Conservation (phyloP, 2,888 invertebrate species). For the Cinara cedri region DNA sequence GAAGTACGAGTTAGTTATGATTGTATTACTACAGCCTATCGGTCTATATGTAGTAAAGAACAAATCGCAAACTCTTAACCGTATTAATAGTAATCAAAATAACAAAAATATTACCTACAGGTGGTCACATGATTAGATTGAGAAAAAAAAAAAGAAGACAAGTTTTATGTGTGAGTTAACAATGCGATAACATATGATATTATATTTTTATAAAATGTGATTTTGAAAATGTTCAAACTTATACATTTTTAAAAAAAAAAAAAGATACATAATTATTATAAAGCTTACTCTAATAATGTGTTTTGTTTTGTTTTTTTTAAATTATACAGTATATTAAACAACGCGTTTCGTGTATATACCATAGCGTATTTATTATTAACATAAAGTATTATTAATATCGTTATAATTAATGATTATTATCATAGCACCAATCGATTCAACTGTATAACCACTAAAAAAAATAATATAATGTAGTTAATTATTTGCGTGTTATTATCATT, state of each 20-base stretch:
- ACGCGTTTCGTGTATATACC: constrained; percentile 14
- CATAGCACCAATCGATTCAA: constrained; percentile 55
- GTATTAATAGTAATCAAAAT: no score
- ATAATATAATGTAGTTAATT: constrained; percentile 21
- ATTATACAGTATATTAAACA: background rate
- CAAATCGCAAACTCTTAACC: no score
- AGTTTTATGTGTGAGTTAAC: constrained; percentile 22
- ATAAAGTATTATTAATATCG: constrained; percentile 28
- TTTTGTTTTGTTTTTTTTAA: no score
- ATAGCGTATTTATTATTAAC: background rate
- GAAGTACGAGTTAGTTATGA: no score
- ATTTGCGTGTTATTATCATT: constrained; percentile 10
- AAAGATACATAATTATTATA: constrained; percentile 1
- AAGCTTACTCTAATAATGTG: constrained; percentile 25
- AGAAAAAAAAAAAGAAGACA: background rate
- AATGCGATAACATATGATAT: constrained; percentile 29
- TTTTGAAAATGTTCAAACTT: constrained; percentile 5
- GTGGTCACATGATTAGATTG: no score
- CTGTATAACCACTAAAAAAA: constrained; percentile 28
- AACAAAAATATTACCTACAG: no score
- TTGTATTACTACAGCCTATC: no score
- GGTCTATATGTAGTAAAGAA: no score
- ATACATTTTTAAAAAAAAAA: constrained; percentile 33
- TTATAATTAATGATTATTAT: constrained; percentile 43
- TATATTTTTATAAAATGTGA: constrained; percentile 23